phyloP scores from a whole-genome alignment of 1,140 invertebrate species.

The Atta colombica region DNA sequence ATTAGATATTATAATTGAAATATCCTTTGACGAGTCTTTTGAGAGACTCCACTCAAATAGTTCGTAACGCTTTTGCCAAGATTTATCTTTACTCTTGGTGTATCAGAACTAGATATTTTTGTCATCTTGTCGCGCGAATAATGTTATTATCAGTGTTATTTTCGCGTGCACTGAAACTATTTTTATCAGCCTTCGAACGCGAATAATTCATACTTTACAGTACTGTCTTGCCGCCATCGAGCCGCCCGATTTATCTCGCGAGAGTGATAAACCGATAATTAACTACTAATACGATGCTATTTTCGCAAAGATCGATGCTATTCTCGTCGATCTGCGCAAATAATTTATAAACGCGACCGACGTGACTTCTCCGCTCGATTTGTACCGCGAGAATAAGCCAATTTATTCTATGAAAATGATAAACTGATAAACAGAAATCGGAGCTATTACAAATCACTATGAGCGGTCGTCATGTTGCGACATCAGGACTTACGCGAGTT shows the following conservation, averaged over 20 bases:
- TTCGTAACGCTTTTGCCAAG: neutral
- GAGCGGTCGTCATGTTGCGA: slow-evolving; percentile 12
- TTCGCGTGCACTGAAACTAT: slow-evolving; percentile 6
- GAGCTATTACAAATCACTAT: neutral
- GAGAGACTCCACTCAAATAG: neutral
- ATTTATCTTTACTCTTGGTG: neutral
- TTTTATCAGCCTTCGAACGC: neutral
- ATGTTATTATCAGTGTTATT: neutral
- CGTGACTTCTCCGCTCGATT: neutral
- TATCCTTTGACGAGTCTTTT: neutral
- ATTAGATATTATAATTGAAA: neutral
- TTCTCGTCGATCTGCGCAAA: slow-evolving; percentile 14
- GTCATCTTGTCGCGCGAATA: neutral
- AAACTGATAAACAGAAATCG: neutral
- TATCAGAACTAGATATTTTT: neutral
- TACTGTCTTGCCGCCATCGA: neutral
- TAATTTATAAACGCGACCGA: slow-evolving; percentile 16
- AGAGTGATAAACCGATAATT: slow-evolving; percentile 24
- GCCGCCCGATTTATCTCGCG: neutral
- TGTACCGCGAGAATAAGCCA: neutral
- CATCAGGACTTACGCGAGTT: neutral
- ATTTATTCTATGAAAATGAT: slow-evolving; percentile 11
- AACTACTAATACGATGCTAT: slow-evolving; percentile 25
- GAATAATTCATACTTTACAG: slow-evolving; percentile 35
- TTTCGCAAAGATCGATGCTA: slow-evolving; percentile 4